Conservation (phyloP, 35 echinoderm and acorn worm genomes). For the Ptychodera flava region DNA sequence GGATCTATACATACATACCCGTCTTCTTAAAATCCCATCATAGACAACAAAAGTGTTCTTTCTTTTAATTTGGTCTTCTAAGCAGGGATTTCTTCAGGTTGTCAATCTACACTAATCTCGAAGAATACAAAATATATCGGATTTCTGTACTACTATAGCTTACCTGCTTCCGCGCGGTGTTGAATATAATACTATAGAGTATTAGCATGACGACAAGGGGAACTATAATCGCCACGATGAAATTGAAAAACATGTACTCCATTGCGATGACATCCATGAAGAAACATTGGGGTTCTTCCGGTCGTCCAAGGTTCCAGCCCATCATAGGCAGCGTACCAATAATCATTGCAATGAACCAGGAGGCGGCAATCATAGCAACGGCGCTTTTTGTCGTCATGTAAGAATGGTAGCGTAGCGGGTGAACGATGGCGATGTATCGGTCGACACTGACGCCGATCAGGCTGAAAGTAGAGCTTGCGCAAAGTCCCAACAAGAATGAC, state of each 20-base stretch:
- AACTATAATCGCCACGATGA: constrained; percentile 45
- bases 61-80: too few species aligned
- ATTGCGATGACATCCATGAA: constrained; percentile 63
- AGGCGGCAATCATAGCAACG: constrained; percentile 34
- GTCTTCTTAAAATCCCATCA: too few species aligned
- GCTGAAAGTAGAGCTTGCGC: constrained; percentile 63
- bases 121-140: too few species aligned
- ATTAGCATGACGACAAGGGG: constrained; percentile 60
- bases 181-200: constrained; percentile 56
- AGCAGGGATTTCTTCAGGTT: too few species aligned
- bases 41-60: too few species aligned
- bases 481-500: constrained; percentile 55
- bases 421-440: constrained; percentile 52
- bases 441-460: constrained; percentile 59
- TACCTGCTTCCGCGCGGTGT: constrained; percentile 59
- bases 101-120: too few species aligned
- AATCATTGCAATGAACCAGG: constrained; percentile 44
- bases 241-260: constrained; percentile 65
- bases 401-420: constrained; percentile 43
- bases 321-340: constrained; percentile 60
- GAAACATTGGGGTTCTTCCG: constrained; percentile 19
- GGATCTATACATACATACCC: too few species aligned
- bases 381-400: constrained; percentile 39
- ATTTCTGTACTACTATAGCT: background rate
- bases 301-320: constrained; percentile 50